Conservation (phyloP, 2,888 invertebrate species). For the Dryadula phaetusa region DNA sequence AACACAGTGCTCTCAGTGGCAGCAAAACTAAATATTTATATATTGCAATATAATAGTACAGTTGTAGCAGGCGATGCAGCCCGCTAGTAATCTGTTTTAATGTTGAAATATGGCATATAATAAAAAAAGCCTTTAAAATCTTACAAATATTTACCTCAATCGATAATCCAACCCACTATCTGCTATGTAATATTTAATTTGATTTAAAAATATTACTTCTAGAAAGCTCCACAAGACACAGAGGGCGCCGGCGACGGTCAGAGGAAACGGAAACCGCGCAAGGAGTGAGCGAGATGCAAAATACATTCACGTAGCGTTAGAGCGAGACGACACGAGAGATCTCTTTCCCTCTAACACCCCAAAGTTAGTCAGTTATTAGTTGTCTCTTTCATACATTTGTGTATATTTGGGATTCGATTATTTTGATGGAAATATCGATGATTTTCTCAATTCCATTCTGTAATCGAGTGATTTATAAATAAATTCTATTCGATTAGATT, state of each 20-base stretch:
- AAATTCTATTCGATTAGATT: background rate
- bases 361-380: conserved; percentile 11
- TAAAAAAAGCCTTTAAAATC: no score
- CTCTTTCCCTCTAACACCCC: conserved; percentile 11
- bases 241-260: conserved; percentile 78
- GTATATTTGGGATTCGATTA: conserved; percentile 1
- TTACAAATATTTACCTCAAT: no score
- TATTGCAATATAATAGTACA: no score
- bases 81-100: no score
- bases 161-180: no score
- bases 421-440: conserved; percentile 6
- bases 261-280: conserved; percentile 77
- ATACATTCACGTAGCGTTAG: conserved; percentile 29
- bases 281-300: conserved; percentile 63
- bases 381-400: conserved; percentile 15
- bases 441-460: background rate
- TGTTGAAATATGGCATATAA: no score
- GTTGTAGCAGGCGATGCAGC: no score
- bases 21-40: no score
- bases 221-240: conserved; percentile 60
- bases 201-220: conserved; percentile 36
- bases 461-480: background rate
- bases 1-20: no score
- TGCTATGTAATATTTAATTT: no score
- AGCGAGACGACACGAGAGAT: conserved; percentile 33